Conservation (phyloP, 2,797 vertebrate genomes). For the Sebastes matsubarae region DNA sequence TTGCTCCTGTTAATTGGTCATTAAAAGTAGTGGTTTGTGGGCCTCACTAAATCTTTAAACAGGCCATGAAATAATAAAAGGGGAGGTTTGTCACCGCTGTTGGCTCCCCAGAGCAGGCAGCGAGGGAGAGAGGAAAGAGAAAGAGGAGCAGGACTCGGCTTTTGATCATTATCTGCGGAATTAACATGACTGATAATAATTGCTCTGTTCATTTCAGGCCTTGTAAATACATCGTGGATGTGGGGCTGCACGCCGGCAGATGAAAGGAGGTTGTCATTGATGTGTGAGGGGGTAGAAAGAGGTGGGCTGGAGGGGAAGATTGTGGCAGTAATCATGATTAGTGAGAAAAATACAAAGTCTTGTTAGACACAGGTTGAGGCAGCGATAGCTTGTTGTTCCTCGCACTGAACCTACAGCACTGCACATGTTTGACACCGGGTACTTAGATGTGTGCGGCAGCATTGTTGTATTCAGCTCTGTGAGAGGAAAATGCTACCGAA, state of each 20-base stretch:
- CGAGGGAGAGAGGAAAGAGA: constrained; percentile 53
- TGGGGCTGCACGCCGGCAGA: constrained; percentile 63
- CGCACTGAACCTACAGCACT: constrained; percentile 25
- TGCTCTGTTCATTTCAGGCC: constrained; percentile 79
- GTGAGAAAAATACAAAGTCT: constrained; percentile 70
- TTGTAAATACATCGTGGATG: constrained; percentile 76
- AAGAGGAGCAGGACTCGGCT: constrained; percentile 64
- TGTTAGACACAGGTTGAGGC: constrained; percentile 73
- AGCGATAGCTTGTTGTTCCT: constrained; percentile 54
- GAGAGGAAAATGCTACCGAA: background rate
- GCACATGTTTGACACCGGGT: constrained; percentile 35
- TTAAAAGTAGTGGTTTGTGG: constrained; percentile 85
- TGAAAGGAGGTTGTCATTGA: constrained; percentile 77
- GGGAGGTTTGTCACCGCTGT: constrained; percentile 76
- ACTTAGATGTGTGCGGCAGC: constrained; percentile 35
- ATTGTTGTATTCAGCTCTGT: constrained; percentile 19
- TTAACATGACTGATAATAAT: constrained; percentile 82
- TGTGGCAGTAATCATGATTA: constrained; percentile 77
- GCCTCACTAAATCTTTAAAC: constrained; percentile 87
- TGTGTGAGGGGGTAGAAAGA: constrained; percentile 66
- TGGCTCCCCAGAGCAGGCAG: constrained; percentile 72
- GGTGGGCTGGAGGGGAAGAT: constrained; percentile 73
- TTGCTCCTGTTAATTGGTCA: constrained; percentile 87
- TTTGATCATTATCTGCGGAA: constrained; percentile 85
- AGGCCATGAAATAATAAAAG: constrained; percentile 85